Percentiles rank a stretch among this genome's conserved stretches.
phyloP scores from a whole-genome alignment of 1,140 invertebrate species.

The Cotesia typhae region DNA sequence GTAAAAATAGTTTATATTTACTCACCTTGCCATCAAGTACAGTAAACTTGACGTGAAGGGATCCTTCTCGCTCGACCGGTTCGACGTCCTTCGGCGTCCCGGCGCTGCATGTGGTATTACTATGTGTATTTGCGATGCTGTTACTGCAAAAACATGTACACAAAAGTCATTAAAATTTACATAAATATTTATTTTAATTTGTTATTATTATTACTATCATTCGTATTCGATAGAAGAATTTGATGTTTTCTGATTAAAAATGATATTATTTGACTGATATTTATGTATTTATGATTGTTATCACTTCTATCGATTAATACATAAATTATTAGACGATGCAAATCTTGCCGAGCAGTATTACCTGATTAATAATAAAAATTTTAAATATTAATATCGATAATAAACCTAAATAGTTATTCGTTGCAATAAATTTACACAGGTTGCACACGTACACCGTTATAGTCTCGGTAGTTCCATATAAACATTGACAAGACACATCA shows the following conservation, averaged over 20 bases:
- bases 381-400: too few relatives aligned
- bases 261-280: too few relatives aligned
- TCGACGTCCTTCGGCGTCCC: constrained; percentile 59
- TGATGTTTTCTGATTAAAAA: not conserved
- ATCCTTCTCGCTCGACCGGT: constrained; percentile 72
- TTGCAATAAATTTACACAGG: constrained; percentile 14
- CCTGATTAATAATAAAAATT: too few relatives aligned
- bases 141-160: constrained; percentile 48
- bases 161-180: constrained; percentile 14
- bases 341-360: too few relatives aligned
- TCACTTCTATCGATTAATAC: too few relatives aligned
- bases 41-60: constrained; percentile 81
- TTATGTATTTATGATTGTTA: too few relatives aligned
- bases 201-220: not conserved
- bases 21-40: constrained; percentile 82
- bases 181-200: constrained; percentile 13
- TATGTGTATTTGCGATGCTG: constrained; percentile 49
- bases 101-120: constrained; percentile 58
- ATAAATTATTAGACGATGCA: too few relatives aligned
- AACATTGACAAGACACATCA: constrained; percentile 27
- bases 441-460: constrained; percentile 20
- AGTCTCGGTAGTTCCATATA: constrained; percentile 7
- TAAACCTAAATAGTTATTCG: not conserved
- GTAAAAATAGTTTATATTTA: constrained; percentile 20
- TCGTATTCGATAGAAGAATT: not conserved